Percentiles rank a stretch among this genome's conserved stretches.
These are phyloP conservation scores for Cephus runcator DNA, from an alignment of 2,888 invertebrate species.

Conservation along the genomic window DNA sequence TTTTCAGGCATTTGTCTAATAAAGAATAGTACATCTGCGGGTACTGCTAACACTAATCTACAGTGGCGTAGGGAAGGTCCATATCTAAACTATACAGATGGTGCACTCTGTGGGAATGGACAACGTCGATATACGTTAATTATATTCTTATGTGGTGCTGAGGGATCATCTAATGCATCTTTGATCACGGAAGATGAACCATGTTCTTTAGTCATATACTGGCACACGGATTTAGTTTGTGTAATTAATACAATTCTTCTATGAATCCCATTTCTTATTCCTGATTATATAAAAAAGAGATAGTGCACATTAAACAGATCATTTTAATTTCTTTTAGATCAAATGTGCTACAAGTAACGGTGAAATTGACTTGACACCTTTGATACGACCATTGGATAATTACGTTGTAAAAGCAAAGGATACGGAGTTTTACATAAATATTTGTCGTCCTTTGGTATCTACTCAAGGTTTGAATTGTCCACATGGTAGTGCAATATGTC, in stretches of 20 bases:
- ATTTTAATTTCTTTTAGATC: conserved; percentile 26
- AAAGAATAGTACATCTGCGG: conserved; percentile 39
- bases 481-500: conserved; percentile 51
- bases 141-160: conserved; percentile 47
- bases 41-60: conserved; percentile 48
- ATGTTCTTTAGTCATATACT: conserved; percentile 49
- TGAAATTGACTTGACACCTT: conserved; percentile 39
- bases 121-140: conserved; percentile 46
- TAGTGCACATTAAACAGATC: not conserved
- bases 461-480: conserved; percentile 41
- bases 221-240: conserved; percentile 49
- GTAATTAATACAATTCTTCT: conserved; percentile 24
- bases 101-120: conserved; percentile 40
- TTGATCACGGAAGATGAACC: conserved; percentile 40
- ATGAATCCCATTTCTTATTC: conserved; percentile 9
- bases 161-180: conserved; percentile 31
- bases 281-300: conserved; percentile 10
- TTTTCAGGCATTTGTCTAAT: conserved; percentile 47
- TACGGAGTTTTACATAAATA: conserved; percentile 52
- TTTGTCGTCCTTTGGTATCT: conserved; percentile 51
- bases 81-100: conserved; percentile 58
- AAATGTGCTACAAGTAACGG: conserved; percentile 42
- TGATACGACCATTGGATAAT: conserved; percentile 42
- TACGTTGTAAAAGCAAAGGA: conserved; percentile 43
- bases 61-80: conserved; percentile 53